Conservation (phyloP, 2,113 vertebrate species). For the Nerophis ophidion region DNA sequence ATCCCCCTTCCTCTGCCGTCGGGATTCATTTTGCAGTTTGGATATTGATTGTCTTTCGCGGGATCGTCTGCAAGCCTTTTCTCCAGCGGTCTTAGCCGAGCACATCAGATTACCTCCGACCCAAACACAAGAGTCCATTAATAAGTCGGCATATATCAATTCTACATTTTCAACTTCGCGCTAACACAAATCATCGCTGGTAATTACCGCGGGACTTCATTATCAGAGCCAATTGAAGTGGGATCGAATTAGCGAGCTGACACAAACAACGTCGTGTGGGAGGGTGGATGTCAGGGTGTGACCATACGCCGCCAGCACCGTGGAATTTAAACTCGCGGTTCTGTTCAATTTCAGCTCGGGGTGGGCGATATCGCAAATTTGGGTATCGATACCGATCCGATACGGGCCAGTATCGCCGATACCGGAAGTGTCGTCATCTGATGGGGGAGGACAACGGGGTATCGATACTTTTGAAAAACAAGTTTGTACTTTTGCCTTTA, state of each 20-base stretch:
- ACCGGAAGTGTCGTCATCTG: no score
- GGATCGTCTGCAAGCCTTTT: constrained; percentile 38
- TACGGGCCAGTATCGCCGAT: no score
- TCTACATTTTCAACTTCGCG: constrained; percentile 37
- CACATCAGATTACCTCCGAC: constrained; percentile 35
- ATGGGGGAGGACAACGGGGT: no score
- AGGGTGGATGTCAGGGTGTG: neutral
- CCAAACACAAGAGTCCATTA: constrained; percentile 30
- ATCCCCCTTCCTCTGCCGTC: constrained; percentile 71
- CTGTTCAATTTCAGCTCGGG: no score
- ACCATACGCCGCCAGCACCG: no score
- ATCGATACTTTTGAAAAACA: no score
- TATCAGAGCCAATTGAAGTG: constrained; percentile 46
- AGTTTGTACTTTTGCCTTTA: no score
- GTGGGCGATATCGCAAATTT: no score
- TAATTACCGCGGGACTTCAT: constrained; percentile 57
- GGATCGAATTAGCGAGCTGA: constrained; percentile 43
- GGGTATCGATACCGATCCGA: no score
- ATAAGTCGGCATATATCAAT: constrained; percentile 47
- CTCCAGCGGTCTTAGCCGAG: constrained; percentile 45
- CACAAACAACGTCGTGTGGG: constrained; percentile 47
- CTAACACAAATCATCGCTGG: constrained; percentile 38
- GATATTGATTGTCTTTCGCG: constrained; percentile 66
- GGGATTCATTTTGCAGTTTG: constrained; percentile 75
- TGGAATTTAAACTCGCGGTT: no score